Conservation (phyloP, 1,140 invertebrate species). For the Melitaea cinxia region DNA sequence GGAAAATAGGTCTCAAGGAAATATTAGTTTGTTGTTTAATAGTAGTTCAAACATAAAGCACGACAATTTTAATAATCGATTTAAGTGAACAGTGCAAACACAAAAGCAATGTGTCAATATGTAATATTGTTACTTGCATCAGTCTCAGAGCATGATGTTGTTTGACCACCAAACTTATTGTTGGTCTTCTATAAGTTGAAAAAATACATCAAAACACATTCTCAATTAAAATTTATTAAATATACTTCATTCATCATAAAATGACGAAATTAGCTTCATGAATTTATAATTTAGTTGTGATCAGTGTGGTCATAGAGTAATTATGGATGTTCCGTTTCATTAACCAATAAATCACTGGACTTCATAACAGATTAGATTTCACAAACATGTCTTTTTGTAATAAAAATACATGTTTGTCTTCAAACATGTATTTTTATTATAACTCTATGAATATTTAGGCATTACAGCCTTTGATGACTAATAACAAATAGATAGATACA, state of each 20-base stretch:
- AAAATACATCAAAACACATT: slow-evolving; percentile 53
- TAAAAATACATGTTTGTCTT: no score
- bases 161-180: slow-evolving; percentile 67
- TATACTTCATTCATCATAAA: background rate
- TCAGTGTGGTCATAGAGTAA: background rate
- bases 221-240: slow-evolving; percentile 9
- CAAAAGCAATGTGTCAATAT: slow-evolving; percentile 70
- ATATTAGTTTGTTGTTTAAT: slow-evolving; percentile 19
- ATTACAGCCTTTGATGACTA: no score
- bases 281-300: background rate
- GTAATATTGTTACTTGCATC: slow-evolving; percentile 77
- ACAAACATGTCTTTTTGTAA: background rate
- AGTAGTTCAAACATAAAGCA: slow-evolving; percentile 35
- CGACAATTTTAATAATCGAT: slow-evolving; percentile 31
- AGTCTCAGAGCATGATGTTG: slow-evolving; percentile 72
- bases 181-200: slow-evolving; percentile 78
- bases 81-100: slow-evolving; percentile 57
- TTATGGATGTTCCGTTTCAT: background rate
- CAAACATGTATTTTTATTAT: no score
- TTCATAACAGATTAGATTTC: no score
- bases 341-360: no score
- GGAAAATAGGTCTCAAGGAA: background rate
- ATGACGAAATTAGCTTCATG: background rate
- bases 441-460: background rate
- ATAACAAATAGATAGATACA: background rate